Evolutionary conservation across 2,888 invertebrate species (phyloP).

Genomic region (Hylaea fasciaria): DNA sequence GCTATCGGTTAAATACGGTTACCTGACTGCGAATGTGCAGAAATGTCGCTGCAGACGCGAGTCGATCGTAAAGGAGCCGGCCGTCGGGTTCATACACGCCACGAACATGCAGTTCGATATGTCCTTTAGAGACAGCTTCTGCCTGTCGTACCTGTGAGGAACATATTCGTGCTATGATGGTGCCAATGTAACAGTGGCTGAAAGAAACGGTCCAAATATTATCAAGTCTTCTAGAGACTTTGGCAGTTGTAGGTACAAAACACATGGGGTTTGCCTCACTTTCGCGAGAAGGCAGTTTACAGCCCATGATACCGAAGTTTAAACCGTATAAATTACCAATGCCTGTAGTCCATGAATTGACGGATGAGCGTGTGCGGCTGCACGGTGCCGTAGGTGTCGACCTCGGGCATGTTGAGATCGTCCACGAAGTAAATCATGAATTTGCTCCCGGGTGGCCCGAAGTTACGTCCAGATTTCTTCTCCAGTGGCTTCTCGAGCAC

Average conservation of each 20-base stretch:
- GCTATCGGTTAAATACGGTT: constrained; percentile 34
- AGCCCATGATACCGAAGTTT: too few relatives aligned
- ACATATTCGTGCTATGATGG: not conserved
- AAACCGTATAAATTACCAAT: constrained; percentile 90
- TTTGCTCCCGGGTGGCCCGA: constrained; percentile 96
- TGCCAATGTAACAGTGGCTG: too few relatives aligned
- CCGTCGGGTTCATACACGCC: constrained; percentile 98
- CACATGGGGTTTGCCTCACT: too few relatives aligned
- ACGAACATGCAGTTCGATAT: constrained; percentile 97
- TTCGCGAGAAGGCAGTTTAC: too few relatives aligned
- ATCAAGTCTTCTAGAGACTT: too few relatives aligned
- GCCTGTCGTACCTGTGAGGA: constrained; percentile 90
- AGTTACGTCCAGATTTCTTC: constrained; percentile 97
- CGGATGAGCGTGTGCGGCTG: constrained; percentile 97
- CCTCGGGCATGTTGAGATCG: constrained; percentile 99
- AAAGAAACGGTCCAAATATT: too few relatives aligned
- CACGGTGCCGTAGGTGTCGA: constrained; percentile 96
- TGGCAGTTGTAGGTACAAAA: too few relatives aligned
- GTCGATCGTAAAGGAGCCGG: constrained; percentile 97
- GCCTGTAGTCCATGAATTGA: constrained; percentile 96
- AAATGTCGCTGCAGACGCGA: constrained; percentile 95
- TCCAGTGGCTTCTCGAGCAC: constrained; percentile 96
- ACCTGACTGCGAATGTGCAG: constrained; percentile 93
- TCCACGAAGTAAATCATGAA: constrained; percentile 97
- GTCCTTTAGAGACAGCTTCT: constrained; percentile 93